Evolutionary conservation across 30 jellyfish, hydroid and myxozoan species (phyloP), one percentile per base, ranked within the genome.

Genomic region (Nemopilema nomurai): DNA sequence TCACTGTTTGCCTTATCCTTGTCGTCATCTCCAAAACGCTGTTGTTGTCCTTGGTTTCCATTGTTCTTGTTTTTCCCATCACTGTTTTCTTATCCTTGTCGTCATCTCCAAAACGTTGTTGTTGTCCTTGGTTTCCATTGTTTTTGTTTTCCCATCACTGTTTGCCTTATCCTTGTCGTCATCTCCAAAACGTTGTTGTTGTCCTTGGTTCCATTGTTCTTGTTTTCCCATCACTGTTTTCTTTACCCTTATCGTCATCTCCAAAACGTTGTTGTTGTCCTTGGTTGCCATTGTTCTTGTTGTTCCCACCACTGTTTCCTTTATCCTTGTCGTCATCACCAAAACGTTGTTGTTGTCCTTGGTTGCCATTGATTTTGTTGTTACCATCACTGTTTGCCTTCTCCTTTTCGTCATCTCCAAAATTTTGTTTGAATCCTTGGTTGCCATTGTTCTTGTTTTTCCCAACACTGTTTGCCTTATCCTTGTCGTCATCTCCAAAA

Each of bases 21-120:
- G 57, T 41, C 57, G 13, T 41, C 57, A 41, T 41, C 57, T 41
- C 57, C 57, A 13, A 41, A 41, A 41, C 57, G 57, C 13, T 41
- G 57, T 41, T 41, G 57, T 3, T 41, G 13, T 3, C 9, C 57
- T 41, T 41, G 57, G 57, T 41, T 41, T 3, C 57, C 57, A 3
- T 13, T 13, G 6, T 41, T 41, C 13, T 41, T 41, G 57, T 41
- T 41, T 41, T 41, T 41, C 13, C 57, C 57, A 41, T 41, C 57
- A 41, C 13, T 13, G 57, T 41, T 41, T 41, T 13, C 57, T 41
- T 41, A 13, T 13, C 57, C 13, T 20, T 67, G 76, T 32, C 21
- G 23, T 23, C 76, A 67, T 67, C 33, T 32, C 76, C 76, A 32
- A 8, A 28, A 67, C 33, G 51, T 32, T 67, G 76, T 67, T 22